Percentiles rank a stretch among this genome's conserved stretches.
These are phyloP conservation scores for Enteromius paludinosus DNA, from an alignment of 2,797 vertebrate genomes.

Conservation along the genomic window DNA sequence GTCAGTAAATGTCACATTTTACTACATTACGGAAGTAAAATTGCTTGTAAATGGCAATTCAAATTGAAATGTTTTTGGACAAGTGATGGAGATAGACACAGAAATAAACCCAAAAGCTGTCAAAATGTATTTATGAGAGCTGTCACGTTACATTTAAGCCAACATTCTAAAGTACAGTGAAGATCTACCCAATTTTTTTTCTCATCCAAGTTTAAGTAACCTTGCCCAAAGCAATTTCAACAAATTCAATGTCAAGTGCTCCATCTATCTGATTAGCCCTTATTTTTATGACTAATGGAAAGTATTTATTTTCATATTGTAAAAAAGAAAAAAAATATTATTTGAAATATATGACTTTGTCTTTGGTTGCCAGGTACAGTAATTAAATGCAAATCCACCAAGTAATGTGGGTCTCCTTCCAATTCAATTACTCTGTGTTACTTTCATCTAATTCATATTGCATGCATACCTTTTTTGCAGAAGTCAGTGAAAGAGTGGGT, in stretches of 20 bases:
- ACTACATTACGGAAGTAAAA: background rate
- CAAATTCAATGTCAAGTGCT: background rate
- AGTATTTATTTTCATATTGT: background rate
- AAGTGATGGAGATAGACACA: background rate
- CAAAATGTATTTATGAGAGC: constrained; percentile 1
- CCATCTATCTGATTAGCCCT: background rate
- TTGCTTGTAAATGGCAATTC: constrained; percentile 10
- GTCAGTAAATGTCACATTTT: background rate
- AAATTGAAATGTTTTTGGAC: background rate
- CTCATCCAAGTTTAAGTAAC: background rate
- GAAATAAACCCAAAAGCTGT: constrained; percentile 17
- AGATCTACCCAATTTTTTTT: background rate
- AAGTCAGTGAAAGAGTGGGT: background rate
- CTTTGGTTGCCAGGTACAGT: background rate
- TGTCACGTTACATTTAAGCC: background rate
- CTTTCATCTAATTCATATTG: background rate
- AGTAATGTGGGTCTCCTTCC: background rate
- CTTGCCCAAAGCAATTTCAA: background rate
- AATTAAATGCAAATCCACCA: background rate
- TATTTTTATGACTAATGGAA: background rate
- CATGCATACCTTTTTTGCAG: background rate
- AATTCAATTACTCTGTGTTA: background rate
- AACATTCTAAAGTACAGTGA: background rate
- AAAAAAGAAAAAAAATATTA: too few relatives aligned
- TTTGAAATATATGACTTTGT: background rate